Evolutionary conservation across 2,888 invertebrate species (phyloP), one percentile per base, ranked within the genome.

Genomic region (Drosophila niveifrons): DNA sequence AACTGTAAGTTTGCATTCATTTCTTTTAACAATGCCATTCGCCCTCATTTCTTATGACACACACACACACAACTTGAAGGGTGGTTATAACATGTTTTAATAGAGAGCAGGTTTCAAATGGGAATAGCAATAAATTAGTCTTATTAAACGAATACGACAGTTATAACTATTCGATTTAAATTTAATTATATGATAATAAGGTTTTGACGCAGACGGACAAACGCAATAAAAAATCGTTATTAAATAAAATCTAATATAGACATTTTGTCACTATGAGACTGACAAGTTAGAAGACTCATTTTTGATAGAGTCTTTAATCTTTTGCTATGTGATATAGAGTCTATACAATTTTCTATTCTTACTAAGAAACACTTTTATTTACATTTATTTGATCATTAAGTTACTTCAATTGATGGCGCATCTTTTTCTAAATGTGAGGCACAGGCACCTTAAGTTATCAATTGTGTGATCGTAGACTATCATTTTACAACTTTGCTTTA

Each of bases 1-100:
- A 92, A 93, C 76, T 95, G 95, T 93, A 92, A 93, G 86, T 86
- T 62, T 58, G 34, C 70, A 64, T 83, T 62, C 34, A 55, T 29
- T 28, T 61, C 41, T 41, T 4, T 17, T 56, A 44, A 28, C n/a
- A n/a, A n/a, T n/a, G 15, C 41, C 18, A 34, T 9, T 53, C 39
- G 17, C n/a, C 39, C 43, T 36, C 36, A 39, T 58, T 39, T 48
- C 23, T 15, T 39, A 11, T 9, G 6, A 10, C 36, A 23, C 23
- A 39, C 36, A 10, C 9, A 51, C n/a, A n/a, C n/a, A n/a, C n/a
- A n/a, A n/a, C n/a, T n/a, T n/a, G n/a, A n/a, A n/a, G n/a, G n/a
- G n/a, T n/a, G 51, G 18, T 34, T 34, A 29, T 29, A 17, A 3
- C 2, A 2, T 2, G 4, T 43, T 43, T 17, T 9, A 10, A 6